Evolutionary conservation across 2,113 vertebrate genomes (phyloP), one percentile per base, ranked within the genome.

Genomic region (Aptenodytes forsteri): DNA sequence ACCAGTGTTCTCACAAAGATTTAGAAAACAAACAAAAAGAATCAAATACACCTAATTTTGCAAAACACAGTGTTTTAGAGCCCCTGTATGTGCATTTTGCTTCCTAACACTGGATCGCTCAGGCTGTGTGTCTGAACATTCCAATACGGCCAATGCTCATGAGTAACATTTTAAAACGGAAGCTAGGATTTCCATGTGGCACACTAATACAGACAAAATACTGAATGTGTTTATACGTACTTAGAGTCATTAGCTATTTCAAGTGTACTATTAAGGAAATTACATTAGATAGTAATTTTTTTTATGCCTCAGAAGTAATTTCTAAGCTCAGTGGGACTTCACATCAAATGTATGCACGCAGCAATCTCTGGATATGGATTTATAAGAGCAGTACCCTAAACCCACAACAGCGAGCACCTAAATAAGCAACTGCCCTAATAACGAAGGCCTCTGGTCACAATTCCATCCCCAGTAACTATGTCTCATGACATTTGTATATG

Each of bases 41-140:
- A 22, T 21, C 18, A 79, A 65, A 77, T 29, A 34, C 4, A 80
- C 13, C 8, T 34, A 2, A 56, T 61, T 69, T 34, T 61, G 46
- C 50, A 89, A 77, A 94, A 38, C 16, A 38, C 4, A 13, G 46
- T 44, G 11, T 15, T 93, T 67, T 30, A 86, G 59, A 87, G 25
- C 6, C 25, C 72, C 26, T 58, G 1, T 9, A 23, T 10, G 27
- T 26, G 15, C 32, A n/a, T 71, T 78, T 72, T 71, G 7, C 7
- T 50, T 87, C 44, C 36, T 27, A 52, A 15, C 13, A 72, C 13
- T 26, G n/a, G 20, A 64, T 87, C 1, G 3, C 30, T 59, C 47
- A 42, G 30, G n/a, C 9, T 2, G 7, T 0, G 0, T 30, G 4
- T 34, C n/a, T 83, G 40, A 86, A 6, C 52, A 83, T 83, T 65